These are phyloP conservation scores for Acleris cristana DNA, from an alignment of 2,888 invertebrate genomes.

Conservation along the genomic window DNA sequence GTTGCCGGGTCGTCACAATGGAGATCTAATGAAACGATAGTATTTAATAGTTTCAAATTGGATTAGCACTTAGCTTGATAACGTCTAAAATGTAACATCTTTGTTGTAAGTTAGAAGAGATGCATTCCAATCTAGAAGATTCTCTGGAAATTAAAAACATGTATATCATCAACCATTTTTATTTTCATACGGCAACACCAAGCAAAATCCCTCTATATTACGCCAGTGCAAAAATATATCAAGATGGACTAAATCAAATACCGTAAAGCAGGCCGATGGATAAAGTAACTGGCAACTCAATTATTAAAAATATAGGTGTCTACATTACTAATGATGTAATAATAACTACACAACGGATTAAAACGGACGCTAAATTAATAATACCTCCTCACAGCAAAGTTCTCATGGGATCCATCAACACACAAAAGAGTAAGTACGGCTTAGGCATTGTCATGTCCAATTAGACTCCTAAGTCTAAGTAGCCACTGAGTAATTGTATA, in stretches of 20 bases:
- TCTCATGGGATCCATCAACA: slow-evolving; percentile 26
- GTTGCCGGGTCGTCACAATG: slow-evolving; percentile 39
- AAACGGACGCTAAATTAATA: slow-evolving; percentile 3
- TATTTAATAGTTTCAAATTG: slow-evolving; percentile 33
- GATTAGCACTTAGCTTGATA: slow-evolving; percentile 35
- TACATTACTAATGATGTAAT: too few species aligned
- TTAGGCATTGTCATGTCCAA: slow-evolving; percentile 36
- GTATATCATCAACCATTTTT: too few species aligned
- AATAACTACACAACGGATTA: too few species aligned
- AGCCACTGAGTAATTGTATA: slow-evolving; percentile 32
- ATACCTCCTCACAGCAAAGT: slow-evolving; percentile 2
- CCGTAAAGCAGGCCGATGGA: too few species aligned
- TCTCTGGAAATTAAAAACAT: too few species aligned
- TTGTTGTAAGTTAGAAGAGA: slow-evolving; percentile 5
- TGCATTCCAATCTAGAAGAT: neutral
- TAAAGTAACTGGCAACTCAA: too few species aligned
- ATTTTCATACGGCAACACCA: neutral
- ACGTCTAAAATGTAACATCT: slow-evolving; percentile 22
- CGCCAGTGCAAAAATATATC: too few species aligned
- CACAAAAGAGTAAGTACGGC: slow-evolving; percentile 27
- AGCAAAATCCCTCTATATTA: neutral
- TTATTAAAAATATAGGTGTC: too few species aligned
- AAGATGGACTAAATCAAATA: too few species aligned
- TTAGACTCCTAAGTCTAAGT: slow-evolving; percentile 28
- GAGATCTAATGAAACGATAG: slow-evolving; percentile 35